Evolutionary conservation across 1,140 invertebrate genomes (phyloP).

Genomic region (Holotrichia oblita): DNA sequence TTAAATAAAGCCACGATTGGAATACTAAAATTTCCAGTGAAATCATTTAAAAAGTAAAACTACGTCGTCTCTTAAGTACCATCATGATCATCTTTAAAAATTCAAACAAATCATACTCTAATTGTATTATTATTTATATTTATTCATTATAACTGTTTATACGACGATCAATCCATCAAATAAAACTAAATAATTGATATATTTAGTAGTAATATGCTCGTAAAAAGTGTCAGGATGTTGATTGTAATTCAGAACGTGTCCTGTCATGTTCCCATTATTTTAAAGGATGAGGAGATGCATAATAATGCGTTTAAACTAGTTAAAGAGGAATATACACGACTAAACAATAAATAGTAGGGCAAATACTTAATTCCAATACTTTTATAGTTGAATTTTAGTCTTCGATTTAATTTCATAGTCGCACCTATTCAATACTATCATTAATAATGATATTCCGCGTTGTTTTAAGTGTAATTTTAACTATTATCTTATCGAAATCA

Average conservation of each 20-base stretch:
- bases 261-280: constrained; percentile 5
- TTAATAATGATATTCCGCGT: not conserved
- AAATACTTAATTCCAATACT: constrained; percentile 28
- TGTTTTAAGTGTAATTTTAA: not conserved
- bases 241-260: constrained; percentile 20
- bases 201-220: not conserved
- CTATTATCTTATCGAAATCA: not conserved
- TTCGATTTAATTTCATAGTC: not conserved
- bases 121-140: too few relatives aligned
- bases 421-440: not conserved
- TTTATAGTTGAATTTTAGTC: not conserved
- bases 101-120: too few relatives aligned
- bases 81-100: too few relatives aligned
- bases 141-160: not conserved
- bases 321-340: constrained; percentile 4
- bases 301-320: constrained; percentile 27
- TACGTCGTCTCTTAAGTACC: too few relatives aligned
- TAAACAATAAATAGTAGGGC: constrained; percentile 1
- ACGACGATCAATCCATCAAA: not conserved
- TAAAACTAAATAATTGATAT: not conserved
- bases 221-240: constrained; percentile 1
- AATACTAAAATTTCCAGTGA: too few relatives aligned
- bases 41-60: too few relatives aligned
- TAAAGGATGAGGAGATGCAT: constrained; percentile 22
- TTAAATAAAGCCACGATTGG: too few relatives aligned